Evolutionary conservation across 1,140 invertebrate genomes (phyloP).

Genomic region (Procambarus clarkii): DNA sequence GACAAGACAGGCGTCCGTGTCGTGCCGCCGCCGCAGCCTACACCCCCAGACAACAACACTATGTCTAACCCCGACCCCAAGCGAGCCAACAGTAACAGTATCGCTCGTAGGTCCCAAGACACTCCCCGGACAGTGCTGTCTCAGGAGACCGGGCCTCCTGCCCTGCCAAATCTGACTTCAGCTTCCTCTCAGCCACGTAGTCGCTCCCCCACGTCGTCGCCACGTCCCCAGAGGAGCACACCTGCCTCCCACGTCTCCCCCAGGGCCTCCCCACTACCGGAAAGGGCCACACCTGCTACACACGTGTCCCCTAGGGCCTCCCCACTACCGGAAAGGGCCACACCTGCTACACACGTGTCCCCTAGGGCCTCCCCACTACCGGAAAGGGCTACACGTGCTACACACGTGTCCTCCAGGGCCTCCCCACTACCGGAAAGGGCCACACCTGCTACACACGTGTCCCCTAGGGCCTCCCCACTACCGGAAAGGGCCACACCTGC

Average conservation of each 20-base stretch:
- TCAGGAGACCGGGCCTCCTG: neutral
- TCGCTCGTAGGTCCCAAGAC: neutral
- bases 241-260: neutral
- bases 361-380: too few species aligned
- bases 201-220: conserved; percentile 23
- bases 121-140: neutral
- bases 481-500: too few species aligned
- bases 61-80: conserved; percentile 33
- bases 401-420: too few species aligned
- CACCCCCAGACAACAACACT: neutral
- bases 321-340: too few species aligned
- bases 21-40: neutral
- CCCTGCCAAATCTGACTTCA: neutral
- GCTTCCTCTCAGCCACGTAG: conserved; percentile 29
- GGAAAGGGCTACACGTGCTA: too few species aligned
- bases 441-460: too few species aligned
- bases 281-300: too few species aligned
- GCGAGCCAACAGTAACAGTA: neutral
- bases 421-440: too few species aligned
- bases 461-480: too few species aligned
- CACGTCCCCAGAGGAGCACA: neutral
- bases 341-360: too few species aligned
- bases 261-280: too few species aligned
- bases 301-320: too few species aligned
- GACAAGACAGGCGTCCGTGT: conserved; percentile 19